phyloP scores from a whole-genome alignment of 2,113 vertebrate genomes.

The Hemiprocne comata region DNA sequence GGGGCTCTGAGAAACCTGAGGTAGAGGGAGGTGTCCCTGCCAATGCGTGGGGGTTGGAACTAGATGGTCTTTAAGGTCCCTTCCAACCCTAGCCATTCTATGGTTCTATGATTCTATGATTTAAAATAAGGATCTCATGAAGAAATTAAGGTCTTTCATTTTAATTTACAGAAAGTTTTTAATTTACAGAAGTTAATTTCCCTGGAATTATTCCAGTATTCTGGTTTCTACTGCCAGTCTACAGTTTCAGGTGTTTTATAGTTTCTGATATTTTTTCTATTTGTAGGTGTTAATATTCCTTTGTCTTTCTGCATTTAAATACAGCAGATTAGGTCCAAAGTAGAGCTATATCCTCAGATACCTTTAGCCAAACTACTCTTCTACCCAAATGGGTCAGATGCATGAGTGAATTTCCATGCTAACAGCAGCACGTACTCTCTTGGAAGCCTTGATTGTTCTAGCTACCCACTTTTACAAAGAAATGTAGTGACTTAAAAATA shows the following conservation, averaged over 20 bases:
- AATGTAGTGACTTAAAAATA: not conserved
- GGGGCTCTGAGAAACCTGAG: too few relatives aligned
- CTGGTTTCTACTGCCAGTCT: not conserved
- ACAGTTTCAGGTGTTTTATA: not conserved
- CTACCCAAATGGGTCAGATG: not conserved
- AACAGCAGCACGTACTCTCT: not conserved
- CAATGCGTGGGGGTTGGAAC: too few relatives aligned
- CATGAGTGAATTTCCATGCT: not conserved
- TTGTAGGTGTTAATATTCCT: not conserved
- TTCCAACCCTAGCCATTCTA: too few relatives aligned
- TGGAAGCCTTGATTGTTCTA: not conserved
- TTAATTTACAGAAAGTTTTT: too few relatives aligned
- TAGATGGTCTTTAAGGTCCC: too few relatives aligned
- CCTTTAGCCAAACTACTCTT: not conserved
- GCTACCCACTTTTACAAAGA: not conserved
- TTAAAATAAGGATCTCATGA: not conserved
- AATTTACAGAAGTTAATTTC: not conserved
- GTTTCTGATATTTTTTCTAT: not conserved
- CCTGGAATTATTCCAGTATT: not conserved
- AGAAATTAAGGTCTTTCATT: not conserved
- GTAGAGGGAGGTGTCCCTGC: too few relatives aligned
- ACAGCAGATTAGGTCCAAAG: not conserved
- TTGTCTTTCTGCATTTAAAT: not conserved
- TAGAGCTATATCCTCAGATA: not conserved
- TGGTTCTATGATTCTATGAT: too few relatives aligned